These are phyloP conservation scores for Rhodinocichla rosea DNA, from an alignment of 2,113 vertebrate genomes.

Conservation along the genomic window DNA sequence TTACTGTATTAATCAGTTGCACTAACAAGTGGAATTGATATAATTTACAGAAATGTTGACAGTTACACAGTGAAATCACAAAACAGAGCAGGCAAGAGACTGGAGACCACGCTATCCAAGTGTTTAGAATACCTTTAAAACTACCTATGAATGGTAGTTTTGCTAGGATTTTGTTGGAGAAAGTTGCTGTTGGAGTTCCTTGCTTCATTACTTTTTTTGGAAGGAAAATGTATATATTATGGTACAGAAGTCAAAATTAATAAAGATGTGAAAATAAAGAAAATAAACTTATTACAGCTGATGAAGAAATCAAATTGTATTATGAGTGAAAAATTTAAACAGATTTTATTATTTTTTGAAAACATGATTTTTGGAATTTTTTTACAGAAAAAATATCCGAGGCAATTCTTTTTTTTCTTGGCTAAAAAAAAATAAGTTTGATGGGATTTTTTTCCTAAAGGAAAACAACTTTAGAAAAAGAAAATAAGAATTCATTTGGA, in stretches of 20 bases:
- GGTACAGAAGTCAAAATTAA: not conserved
- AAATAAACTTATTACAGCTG: not conserved
- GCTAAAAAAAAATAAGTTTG: not conserved
- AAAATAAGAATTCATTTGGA: not conserved
- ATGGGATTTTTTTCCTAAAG: not conserved
- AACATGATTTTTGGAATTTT: not conserved
- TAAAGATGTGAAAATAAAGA: not conserved
- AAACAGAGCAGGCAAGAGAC: not conserved
- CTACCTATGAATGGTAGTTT: not conserved
- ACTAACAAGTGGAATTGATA: not conserved
- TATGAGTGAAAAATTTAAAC: not conserved
- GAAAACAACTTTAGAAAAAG: not conserved
- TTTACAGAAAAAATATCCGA: not conserved
- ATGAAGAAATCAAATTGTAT: not conserved
- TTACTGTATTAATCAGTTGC: not conserved
- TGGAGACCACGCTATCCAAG: not conserved
- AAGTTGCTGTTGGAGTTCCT: not conserved
- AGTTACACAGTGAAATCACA: not conserved
- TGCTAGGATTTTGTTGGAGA: not conserved
- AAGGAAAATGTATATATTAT: not conserved
- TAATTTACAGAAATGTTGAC: not conserved
- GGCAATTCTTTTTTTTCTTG: not conserved
- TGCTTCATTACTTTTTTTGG: not conserved
- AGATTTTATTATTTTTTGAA: not conserved
- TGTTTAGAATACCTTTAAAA: not conserved